Evolutionary conservation across 1,140 invertebrate species (phyloP).

Genomic region (Parasteatoda tepidariorum): DNA sequence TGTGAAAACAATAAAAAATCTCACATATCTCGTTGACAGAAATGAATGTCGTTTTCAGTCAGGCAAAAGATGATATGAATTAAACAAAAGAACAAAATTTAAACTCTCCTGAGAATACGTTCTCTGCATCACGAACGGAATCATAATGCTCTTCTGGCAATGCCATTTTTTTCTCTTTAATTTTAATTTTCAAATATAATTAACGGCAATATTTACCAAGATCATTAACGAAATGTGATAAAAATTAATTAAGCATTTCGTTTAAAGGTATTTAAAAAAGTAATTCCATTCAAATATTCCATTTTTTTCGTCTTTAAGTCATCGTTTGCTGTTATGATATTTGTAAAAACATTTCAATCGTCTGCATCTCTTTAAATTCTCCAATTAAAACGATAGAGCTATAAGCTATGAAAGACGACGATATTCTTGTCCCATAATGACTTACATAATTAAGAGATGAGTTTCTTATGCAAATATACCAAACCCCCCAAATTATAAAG

Average conservation of each 20-base stretch:
- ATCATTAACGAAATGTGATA: slow-evolving; percentile 43
- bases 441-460: slow-evolving; percentile 40
- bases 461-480: slow-evolving; percentile 40
- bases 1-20: no score
- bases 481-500: background rate
- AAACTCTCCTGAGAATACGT: background rate
- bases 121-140: background rate
- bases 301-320: background rate
- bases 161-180: background rate
- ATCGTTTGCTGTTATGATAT: background rate
- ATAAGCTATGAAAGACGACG: background rate
- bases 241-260: slow-evolving; percentile 42
- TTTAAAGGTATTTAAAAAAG: slow-evolving; percentile 3
- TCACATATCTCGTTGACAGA: no score
- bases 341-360: slow-evolving; percentile 8
- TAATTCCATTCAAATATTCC: background rate
- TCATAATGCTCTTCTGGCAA: slow-evolving; percentile 9
- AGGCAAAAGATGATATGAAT: slow-evolving; percentile 30
- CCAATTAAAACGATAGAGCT: slow-evolving; percentile 11
- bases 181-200: slow-evolving; percentile 29
- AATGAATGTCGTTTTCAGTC: background rate
- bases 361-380: background rate
- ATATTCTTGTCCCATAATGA: slow-evolving; percentile 6
- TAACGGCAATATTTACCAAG: slow-evolving; percentile 24
- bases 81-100: slow-evolving; percentile 21